Conservation (phyloP, 2,888 invertebrate genomes). For the Agrotis ipsilon region DNA sequence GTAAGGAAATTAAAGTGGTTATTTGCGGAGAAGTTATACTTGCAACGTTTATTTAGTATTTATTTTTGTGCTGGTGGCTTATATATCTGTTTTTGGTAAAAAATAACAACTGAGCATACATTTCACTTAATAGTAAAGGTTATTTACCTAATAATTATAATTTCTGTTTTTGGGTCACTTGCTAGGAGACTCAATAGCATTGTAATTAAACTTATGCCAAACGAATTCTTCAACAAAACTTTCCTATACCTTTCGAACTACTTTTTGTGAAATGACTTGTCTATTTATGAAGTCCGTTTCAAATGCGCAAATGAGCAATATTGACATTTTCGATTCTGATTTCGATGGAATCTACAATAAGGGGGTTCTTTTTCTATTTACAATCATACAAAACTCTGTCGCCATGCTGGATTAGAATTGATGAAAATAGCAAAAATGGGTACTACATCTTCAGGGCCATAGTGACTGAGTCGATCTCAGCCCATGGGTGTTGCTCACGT, state of each 20-base stretch:
- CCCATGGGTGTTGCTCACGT: neutral
- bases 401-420: neutral
- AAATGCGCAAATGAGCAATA: too few relatives aligned
- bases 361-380: too few relatives aligned
- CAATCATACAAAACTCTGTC: too few relatives aligned
- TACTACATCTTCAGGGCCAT: neutral
- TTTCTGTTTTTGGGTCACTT: neutral
- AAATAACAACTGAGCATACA: constrained; percentile 7
- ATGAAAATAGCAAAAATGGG: neutral
- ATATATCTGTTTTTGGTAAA: constrained; percentile 5
- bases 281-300: neutral
- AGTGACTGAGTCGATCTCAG: neutral
- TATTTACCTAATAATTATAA: neutral
- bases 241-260: neutral
- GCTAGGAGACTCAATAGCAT: neutral
- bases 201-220: neutral
- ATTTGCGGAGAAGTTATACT: neutral
- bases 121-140: neutral
- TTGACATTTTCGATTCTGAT: too few relatives aligned
- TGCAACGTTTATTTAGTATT: constrained; percentile 7
- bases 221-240: neutral
- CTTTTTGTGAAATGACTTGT: neutral
- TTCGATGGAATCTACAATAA: too few relatives aligned
- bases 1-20: constrained; percentile 15
- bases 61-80: constrained; percentile 5